These are phyloP conservation scores for Puffinus mauretanicus DNA, from an alignment of 2,113 vertebrate species.

Conservation along the genomic window DNA sequence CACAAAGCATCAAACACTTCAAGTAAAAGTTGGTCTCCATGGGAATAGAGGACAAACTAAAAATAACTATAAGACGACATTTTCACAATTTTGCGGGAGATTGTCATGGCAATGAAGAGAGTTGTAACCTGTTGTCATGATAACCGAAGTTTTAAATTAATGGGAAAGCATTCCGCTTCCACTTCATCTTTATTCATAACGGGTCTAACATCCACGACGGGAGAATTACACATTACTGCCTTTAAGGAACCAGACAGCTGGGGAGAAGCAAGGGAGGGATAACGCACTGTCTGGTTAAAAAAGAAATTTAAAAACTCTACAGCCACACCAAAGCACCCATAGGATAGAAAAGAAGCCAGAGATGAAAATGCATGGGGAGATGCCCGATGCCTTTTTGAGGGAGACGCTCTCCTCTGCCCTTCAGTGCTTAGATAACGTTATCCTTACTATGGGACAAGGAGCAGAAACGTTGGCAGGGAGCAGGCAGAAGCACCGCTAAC, in stretches of 20 bases:
- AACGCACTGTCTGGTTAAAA: not conserved
- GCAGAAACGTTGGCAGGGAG: not conserved
- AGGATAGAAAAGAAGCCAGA: not conserved
- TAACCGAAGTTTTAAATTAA: constrained; percentile 42
- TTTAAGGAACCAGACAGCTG: not conserved
- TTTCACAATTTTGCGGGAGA: constrained; percentile 14
- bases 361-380: fast-evolving
- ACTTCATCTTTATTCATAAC: constrained; percentile 1
- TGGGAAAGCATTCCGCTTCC: not conserved
- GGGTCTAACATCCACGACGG: not conserved
- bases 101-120: constrained; percentile 61
- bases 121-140: constrained; percentile 63
- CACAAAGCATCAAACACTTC: constrained; percentile 41
- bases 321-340: not conserved
- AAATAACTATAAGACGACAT: constrained; percentile 32
- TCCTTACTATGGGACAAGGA: not conserved
- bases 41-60: constrained; percentile 62
- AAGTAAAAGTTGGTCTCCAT: constrained; percentile 56
- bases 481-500: not conserved
- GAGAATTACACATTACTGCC: not conserved
- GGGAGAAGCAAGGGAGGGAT: not conserved
- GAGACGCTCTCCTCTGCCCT: not conserved
- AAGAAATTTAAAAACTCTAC: not conserved
- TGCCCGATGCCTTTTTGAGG: not conserved
- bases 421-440: not conserved